phyloP scores from a whole-genome alignment of 2,113 vertebrate species.

The Copsychus sechellarum region DNA sequence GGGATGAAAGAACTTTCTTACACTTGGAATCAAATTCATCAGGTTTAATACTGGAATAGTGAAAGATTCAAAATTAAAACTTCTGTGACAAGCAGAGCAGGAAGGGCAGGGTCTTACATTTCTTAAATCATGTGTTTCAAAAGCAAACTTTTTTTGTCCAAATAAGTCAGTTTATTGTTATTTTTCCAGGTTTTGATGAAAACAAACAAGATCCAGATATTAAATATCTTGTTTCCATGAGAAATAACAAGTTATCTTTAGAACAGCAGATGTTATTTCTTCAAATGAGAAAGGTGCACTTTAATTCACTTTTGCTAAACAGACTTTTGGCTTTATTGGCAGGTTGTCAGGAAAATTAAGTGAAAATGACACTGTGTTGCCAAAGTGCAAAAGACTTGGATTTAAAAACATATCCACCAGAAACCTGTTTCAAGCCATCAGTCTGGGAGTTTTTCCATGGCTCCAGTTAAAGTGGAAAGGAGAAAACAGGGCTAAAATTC shows the following conservation, averaged over 20 bases:
- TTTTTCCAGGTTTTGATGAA: constrained; percentile 9
- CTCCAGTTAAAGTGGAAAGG: neutral
- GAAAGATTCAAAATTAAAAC: neutral
- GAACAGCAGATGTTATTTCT: constrained; percentile 15
- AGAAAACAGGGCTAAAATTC: neutral
- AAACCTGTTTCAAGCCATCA: neutral
- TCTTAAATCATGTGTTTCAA: neutral
- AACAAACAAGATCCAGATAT: neutral
- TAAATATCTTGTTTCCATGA: neutral
- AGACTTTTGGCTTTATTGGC: constrained; percentile 7
- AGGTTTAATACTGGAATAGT: neutral
- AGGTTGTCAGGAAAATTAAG: constrained; percentile 28
- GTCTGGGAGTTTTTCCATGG: neutral
- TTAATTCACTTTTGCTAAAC: constrained; percentile 3
- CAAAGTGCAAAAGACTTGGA: constrained; percentile 17
- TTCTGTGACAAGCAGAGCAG: neutral
- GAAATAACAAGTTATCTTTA: constrained; percentile 15
- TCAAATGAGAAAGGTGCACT: constrained; percentile 11
- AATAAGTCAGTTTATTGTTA: neutral
- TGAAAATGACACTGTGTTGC: neutral
- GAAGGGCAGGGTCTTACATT: neutral
- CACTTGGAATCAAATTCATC: neutral
- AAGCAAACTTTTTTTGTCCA: neutral
- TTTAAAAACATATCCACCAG: constrained; percentile 7
- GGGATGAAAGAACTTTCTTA: neutral